phyloP scores from a whole-genome alignment of 2,113 vertebrate genomes.

The Gasterosteus aculeatus region DNA sequence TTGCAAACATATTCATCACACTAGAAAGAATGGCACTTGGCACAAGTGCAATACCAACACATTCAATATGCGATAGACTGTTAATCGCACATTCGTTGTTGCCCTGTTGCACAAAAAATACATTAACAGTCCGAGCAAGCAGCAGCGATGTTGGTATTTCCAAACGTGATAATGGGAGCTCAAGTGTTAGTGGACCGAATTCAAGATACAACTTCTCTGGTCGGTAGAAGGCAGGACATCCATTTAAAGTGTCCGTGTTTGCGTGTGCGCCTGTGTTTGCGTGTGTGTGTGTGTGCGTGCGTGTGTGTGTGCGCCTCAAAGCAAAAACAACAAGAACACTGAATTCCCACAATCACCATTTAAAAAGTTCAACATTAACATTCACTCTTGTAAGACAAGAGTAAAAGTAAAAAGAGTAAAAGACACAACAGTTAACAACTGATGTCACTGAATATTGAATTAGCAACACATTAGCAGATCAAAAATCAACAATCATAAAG shows the following conservation, averaged over 20 bases:
- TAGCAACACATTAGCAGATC: not conserved
- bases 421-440: not conserved
- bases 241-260: not conserved
- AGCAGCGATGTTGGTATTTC: not conserved
- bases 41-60: constrained; percentile 10
- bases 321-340: not conserved
- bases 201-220: not conserved
- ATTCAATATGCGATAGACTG: constrained; percentile 15
- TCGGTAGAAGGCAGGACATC: not conserved
- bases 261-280: not conserved
- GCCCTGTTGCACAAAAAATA: not conserved
- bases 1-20: constrained; percentile 3
- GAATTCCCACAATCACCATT: not conserved
- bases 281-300: constrained; percentile 1
- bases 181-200: not conserved
- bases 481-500: not conserved
- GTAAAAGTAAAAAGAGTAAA: not conserved
- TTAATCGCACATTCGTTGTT: constrained; percentile 30
- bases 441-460: not conserved
- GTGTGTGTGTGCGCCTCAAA: not conserved
- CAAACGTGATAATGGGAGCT: not conserved
- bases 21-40: not conserved
- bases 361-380: not conserved
- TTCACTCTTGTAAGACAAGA: not conserved
- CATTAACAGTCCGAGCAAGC: constrained; percentile 1